Percentiles rank a stretch among this genome's conserved stretches.
Conservation (phyloP, 2,888 invertebrate genomes). For the Hirtodrosophila duncani region DNA sequence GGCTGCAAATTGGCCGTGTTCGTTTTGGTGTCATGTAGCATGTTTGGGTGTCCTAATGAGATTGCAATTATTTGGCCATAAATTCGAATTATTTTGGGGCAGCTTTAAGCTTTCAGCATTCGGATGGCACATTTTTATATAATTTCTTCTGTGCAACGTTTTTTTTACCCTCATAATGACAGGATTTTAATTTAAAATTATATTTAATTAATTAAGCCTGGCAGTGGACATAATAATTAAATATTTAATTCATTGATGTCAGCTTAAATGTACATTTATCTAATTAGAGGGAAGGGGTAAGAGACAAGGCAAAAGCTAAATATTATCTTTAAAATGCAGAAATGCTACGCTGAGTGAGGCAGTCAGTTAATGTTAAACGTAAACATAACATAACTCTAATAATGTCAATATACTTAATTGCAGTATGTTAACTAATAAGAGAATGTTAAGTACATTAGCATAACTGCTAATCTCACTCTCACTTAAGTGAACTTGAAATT, state of each 20-base stretch:
- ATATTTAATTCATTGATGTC: constrained; percentile 66
- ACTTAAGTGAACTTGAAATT: too few relatives aligned
- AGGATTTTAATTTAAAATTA: constrained; percentile 62
- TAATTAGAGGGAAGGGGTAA: too few relatives aligned
- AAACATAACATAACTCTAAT: too few relatives aligned
- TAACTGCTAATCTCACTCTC: too few relatives aligned
- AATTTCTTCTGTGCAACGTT: constrained; percentile 15
- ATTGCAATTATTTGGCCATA: constrained; percentile 76
- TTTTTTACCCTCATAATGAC: constrained; percentile 26
- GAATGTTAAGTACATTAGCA: too few relatives aligned
- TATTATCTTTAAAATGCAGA: too few relatives aligned
- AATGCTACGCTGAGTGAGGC: too few relatives aligned
- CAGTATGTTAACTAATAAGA: too few relatives aligned
- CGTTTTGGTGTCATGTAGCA: constrained; percentile 48
- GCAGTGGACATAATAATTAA: constrained; percentile 64
- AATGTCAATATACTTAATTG: too few relatives aligned
- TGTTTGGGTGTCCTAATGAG: constrained; percentile 71
- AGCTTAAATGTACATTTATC: too few relatives aligned
- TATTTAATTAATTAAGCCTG: constrained; percentile 65
- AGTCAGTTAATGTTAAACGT: too few relatives aligned
- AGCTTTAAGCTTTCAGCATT: constrained; percentile 57
- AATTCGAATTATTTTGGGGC: constrained; percentile 75
- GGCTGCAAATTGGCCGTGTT: constrained; percentile 43
- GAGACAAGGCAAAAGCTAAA: too few relatives aligned
- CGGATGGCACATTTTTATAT: constrained; percentile 40